Evolutionary conservation across 1,140 invertebrate genomes (phyloP).

Genomic region (Patella vulgata): DNA sequence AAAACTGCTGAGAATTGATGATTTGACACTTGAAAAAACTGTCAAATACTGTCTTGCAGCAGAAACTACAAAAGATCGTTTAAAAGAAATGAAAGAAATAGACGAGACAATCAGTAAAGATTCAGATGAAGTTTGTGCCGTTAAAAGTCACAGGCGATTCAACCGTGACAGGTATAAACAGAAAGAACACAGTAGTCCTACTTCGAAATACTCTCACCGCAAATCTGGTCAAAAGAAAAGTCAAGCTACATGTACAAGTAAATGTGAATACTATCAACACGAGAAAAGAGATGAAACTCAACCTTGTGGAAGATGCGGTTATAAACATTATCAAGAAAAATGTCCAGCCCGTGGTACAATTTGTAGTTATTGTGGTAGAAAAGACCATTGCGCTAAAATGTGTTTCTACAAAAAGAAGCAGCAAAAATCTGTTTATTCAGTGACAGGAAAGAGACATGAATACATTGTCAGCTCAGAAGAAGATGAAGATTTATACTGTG

Average conservation of each 20-base stretch:
- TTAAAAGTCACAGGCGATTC: neutral
- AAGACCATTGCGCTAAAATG: neutral
- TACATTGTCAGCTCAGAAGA: neutral
- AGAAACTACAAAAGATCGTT: neutral
- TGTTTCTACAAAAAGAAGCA: neutral
- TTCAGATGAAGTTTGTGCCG: no score
- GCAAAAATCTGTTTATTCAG: neutral
- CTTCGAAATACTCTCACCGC: neutral
- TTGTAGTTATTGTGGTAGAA: slow-evolving; percentile 1
- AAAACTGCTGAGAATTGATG: slow-evolving; percentile 11
- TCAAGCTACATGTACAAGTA: neutral
- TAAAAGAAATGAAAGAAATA: slow-evolving; percentile 6
- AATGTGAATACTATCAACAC: no score
- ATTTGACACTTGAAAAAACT: slow-evolving; percentile 4
- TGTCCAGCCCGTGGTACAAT: slow-evolving; percentile 5
- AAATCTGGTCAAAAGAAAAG: neutral
- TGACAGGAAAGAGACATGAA: neutral
- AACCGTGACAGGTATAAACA: neutral
- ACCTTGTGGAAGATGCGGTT: no score
- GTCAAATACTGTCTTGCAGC: neutral
- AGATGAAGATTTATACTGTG: no score
- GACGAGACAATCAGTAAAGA: no score
- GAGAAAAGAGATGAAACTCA: slow-evolving; percentile 5
- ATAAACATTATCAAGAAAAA: neutral
- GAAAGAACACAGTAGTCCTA: no score